A percentile compares a stretch with the other conserved stretches of the same genome.
Evolutionary conservation across 2,888 invertebrate genomes (phyloP).

Genomic region (Oscheius myriophilus): DNA sequence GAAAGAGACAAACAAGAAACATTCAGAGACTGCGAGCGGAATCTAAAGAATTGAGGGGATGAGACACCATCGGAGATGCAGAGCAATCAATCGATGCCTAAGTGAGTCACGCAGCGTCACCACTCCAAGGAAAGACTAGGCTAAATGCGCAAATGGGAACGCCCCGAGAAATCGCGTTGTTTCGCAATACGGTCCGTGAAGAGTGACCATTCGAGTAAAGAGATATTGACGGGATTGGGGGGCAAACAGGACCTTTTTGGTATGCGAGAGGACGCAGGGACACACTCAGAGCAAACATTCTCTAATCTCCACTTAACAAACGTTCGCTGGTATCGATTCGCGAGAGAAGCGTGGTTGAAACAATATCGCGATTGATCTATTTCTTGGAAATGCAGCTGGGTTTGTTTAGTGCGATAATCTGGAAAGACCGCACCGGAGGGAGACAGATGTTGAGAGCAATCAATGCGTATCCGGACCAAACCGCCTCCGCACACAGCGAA

Average conservation of each 20-base stretch:
- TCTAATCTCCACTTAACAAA: slow-evolving; percentile 35
- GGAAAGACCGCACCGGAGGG: slow-evolving; percentile 27
- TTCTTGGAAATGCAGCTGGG: slow-evolving; percentile 15
- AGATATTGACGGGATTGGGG: slow-evolving; percentile 14
- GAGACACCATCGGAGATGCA: slow-evolving; percentile 21
- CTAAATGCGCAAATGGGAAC: too few relatives aligned
- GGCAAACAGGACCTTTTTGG: slow-evolving; percentile 29
- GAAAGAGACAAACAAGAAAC: slow-evolving; percentile 7
- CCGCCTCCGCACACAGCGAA: slow-evolving; percentile 28
- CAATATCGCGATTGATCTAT: not conserved
- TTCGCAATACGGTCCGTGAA: slow-evolving; percentile 1
- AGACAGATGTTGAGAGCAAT: slow-evolving; percentile 32
- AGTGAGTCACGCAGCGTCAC: slow-evolving; percentile 4
- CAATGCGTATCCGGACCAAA: slow-evolving; percentile 32
- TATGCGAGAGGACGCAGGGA: slow-evolving; percentile 26
- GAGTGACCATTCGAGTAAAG: not conserved
- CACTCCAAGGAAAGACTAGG: too few relatives aligned
- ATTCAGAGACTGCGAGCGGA: slow-evolving; percentile 9
- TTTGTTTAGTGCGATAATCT: slow-evolving; percentile 31
- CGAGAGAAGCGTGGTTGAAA: not conserved
- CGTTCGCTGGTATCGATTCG: slow-evolving; percentile 14
- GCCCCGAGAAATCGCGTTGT: not conserved
- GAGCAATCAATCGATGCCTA: slow-evolving; percentile 26
- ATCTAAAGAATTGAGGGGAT: not conserved
- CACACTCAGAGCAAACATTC: slow-evolving; percentile 34